A percentile compares a stretch with the other conserved stretches of the same genome.
phyloP scores from a whole-genome alignment of 2,113 vertebrate genomes.

The Anas platyrhynchos region DNA sequence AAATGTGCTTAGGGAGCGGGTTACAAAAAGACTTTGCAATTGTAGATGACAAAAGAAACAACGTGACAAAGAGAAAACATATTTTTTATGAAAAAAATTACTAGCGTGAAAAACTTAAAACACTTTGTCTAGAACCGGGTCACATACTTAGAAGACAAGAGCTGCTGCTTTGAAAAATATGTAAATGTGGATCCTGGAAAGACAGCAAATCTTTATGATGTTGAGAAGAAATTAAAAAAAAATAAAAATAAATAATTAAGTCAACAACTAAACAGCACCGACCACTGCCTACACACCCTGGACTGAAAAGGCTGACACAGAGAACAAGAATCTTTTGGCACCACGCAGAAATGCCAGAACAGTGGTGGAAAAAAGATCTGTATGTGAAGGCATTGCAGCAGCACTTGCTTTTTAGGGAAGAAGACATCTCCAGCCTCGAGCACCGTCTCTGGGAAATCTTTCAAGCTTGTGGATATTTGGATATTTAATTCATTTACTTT shows the following conservation, averaged over 20 bases:
- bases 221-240: neutral
- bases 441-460: neutral
- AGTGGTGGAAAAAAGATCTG: neutral
- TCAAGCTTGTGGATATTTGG: neutral
- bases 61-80: slow-evolving; percentile 41
- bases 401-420: neutral
- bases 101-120: slow-evolving; percentile 19
- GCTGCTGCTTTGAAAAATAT: neutral
- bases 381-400: neutral
- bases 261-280: neutral
- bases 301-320: neutral
- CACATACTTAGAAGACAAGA: neutral
- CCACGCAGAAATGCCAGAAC: neutral
- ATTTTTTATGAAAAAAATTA: slow-evolving; percentile 33
- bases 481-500: neutral
- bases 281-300: neutral
- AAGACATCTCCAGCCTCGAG: neutral
- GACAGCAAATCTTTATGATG: neutral
- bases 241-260: neutral
- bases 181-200: neutral
- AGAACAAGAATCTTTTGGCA: neutral
- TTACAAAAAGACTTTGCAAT: slow-evolving; percentile 59
- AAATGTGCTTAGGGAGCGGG: slow-evolving; percentile 44
- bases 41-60: slow-evolving; percentile 56
- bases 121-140: slow-evolving; percentile 27